Conservation (phyloP, 1,140 invertebrate genomes). For the Lithobius niger region DNA sequence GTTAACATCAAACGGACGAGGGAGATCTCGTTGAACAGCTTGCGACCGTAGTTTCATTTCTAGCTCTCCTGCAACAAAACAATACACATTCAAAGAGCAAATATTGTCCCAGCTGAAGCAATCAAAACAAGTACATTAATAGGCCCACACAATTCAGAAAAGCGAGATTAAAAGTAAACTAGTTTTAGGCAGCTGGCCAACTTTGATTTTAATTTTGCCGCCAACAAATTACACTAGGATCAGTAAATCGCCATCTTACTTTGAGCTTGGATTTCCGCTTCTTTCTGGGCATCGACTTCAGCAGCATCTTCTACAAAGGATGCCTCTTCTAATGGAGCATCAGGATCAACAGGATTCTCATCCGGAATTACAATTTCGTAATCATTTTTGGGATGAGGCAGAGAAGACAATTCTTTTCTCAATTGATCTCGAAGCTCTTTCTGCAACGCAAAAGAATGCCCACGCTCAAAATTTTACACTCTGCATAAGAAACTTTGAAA, state of each 20-base stretch:
- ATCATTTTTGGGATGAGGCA: slow-evolving; percentile 89
- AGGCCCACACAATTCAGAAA: too few species aligned
- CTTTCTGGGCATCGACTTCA: slow-evolving; percentile 61
- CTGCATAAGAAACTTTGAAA: too few species aligned
- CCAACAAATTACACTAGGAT: not conserved
- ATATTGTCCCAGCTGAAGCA: too few species aligned
- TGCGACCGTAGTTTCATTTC: slow-evolving; percentile 70
- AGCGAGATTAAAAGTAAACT: too few species aligned
- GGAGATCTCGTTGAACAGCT: slow-evolving; percentile 76
- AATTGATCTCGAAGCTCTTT: slow-evolving; percentile 50
- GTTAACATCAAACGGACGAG: slow-evolving; percentile 77
- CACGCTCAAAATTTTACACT: too few species aligned
- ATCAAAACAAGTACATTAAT: too few species aligned
- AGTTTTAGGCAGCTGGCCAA: too few species aligned
- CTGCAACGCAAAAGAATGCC: slow-evolving; percentile 24
- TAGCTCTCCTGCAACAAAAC: slow-evolving; percentile 32
- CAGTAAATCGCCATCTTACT: slow-evolving; percentile 31
- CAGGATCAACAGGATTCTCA: slow-evolving; percentile 46
- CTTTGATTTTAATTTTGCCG: not conserved
- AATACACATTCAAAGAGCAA: not conserved
- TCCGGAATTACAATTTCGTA: slow-evolving; percentile 97
- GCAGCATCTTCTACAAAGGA: slow-evolving; percentile 65
- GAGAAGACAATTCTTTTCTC: slow-evolving; percentile 51
- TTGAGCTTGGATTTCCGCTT: slow-evolving; percentile 45
- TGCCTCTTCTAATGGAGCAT: slow-evolving; percentile 29